Conservation (phyloP, 1,140 invertebrate genomes). For the Plutomurus gul region DNA sequence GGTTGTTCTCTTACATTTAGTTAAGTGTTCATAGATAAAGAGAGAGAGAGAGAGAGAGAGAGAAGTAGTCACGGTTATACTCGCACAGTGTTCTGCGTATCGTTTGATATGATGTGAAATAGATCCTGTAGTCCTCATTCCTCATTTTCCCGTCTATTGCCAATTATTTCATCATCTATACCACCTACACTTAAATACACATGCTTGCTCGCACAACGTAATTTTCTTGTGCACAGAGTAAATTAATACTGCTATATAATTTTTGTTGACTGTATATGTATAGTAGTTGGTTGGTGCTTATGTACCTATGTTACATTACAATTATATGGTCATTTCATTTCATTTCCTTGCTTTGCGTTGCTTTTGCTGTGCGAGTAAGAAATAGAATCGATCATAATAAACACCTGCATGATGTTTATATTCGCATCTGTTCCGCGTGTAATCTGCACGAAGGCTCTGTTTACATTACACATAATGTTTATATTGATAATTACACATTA, state of each 20-base stretch:
- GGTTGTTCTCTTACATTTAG: no score
- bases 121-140: background rate
- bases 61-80: background rate
- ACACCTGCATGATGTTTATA: background rate
- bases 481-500: no score
- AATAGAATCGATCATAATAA: background rate
- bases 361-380: background rate
- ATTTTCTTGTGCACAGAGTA: no score
- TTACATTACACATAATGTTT: background rate
- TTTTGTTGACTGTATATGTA: background rate
- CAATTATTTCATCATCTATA: slow-evolving; percentile 26
- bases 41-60: background rate
- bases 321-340: background rate
- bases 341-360: background rate
- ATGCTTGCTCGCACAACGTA: background rate
- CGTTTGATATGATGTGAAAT: slow-evolving; percentile 11
- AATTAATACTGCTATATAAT: no score
- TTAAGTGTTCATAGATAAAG: background rate
- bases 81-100: background rate
- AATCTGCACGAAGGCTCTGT: background rate
- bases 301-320: background rate
- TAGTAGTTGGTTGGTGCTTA: background rate
- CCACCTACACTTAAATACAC: background rate
- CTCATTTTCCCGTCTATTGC: slow-evolving; percentile 2
- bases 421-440: background rate